Conservation (phyloP, 1,140 invertebrate species). For the Drosophila virilis region DNA sequence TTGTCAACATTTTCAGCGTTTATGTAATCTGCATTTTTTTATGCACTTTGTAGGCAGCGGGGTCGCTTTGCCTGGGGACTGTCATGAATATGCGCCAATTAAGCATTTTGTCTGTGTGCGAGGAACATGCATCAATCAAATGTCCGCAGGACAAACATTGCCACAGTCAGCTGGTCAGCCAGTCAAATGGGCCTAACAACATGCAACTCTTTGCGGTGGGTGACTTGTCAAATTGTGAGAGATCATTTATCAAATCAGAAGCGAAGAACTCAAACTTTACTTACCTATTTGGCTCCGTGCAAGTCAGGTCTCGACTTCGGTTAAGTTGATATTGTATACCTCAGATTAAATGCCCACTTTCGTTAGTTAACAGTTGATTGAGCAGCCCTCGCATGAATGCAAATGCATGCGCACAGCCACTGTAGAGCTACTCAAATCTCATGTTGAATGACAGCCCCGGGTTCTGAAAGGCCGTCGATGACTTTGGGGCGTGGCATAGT, state of each 20-base stretch:
- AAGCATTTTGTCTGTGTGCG: slow-evolving; percentile 72
- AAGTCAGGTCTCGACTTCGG: neutral
- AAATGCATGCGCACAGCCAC: slow-evolving; percentile 30
- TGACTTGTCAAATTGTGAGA: neutral
- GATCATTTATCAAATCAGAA: neutral
- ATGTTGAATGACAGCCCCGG: slow-evolving; percentile 41
- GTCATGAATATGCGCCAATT: slow-evolving; percentile 72
- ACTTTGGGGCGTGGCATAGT: slow-evolving; percentile 40
- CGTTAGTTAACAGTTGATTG: slow-evolving; percentile 11
- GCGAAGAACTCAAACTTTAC: neutral
- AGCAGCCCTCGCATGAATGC: slow-evolving; percentile 48
- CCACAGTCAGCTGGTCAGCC: slow-evolving; percentile 28
- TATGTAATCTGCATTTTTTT: slow-evolving; percentile 68
- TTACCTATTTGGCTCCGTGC: neutral
- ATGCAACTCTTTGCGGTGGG: slow-evolving; percentile 31
- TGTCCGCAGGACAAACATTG: slow-evolving; percentile 67
- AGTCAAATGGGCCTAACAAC: slow-evolving; percentile 27
- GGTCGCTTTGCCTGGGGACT: slow-evolving; percentile 17
- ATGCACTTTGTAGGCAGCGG: neutral
- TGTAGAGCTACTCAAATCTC: slow-evolving; percentile 9
- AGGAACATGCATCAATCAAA: slow-evolving; percentile 78
- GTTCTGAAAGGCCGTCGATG: slow-evolving; percentile 30
- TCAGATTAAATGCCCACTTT: neutral
- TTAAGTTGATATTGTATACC: too few species aligned
- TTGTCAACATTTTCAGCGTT: slow-evolving; percentile 70